These are phyloP conservation scores for Dendrophyllia cribrosa DNA, from an alignment of 64 coral and sea anemone species.

Conservation along the genomic window DNA sequence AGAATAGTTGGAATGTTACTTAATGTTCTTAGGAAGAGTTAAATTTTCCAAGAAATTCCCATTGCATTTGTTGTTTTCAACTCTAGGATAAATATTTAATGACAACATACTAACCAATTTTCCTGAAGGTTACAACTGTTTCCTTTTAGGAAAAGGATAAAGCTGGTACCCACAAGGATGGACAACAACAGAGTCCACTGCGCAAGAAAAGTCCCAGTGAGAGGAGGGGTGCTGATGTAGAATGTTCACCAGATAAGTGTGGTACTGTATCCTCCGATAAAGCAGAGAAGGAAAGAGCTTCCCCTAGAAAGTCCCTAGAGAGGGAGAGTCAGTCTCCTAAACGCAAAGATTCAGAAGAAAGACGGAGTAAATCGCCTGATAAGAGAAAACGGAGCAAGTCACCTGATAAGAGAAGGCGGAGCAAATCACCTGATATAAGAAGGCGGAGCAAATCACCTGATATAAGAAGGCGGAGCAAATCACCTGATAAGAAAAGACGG, in stretches of 20 bases:
- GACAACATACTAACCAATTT: slow-evolving; percentile 30
- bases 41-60: no score
- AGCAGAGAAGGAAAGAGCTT: not conserved
- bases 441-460: not conserved
- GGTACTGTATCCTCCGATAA: not conserved
- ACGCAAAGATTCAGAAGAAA: not conserved
- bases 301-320: not conserved
- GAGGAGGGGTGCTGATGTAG: no score
- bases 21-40: no score
- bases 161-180: not conserved
- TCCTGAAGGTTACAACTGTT: slow-evolving; percentile 35
- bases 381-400: slow-evolving; percentile 11
- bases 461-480: not conserved
- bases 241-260: not conserved
- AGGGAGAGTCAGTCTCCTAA: slow-evolving; percentile 27
- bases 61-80: no score
- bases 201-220: not conserved
- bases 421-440: slow-evolving; percentile 3
- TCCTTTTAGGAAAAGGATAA: slow-evolving; percentile 31
- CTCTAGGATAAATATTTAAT: not conserved
- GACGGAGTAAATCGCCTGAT: slow-evolving; percentile 27
- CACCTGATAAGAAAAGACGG: not conserved
- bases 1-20: no score
- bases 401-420: not conserved
- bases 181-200: not conserved